phyloP scores from a whole-genome alignment of 2,797 vertebrate species.

The Yasuhikotakia modesta region DNA sequence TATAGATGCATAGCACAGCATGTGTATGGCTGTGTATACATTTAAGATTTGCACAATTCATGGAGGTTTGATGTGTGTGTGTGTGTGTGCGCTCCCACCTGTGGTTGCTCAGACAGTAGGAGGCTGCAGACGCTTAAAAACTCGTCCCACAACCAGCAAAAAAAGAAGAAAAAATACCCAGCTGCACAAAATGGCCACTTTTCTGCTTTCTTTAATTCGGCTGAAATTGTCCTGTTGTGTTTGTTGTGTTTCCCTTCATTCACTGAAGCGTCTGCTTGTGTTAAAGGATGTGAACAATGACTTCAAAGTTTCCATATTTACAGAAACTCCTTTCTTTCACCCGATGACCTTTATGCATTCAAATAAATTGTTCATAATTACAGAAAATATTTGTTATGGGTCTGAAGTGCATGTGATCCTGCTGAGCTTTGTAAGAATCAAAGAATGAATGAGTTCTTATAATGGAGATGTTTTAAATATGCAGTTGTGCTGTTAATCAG shows the following conservation, averaged over 20 bases:
- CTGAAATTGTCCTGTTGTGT: conserved; percentile 1
- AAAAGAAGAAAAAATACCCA: conserved; percentile 26
- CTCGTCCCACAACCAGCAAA: conserved; percentile 52
- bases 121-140: conserved; percentile 66
- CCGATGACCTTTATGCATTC: conserved; percentile 24
- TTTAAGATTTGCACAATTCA: not conserved
- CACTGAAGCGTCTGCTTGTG: not conserved
- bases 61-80: conserved; percentile 40
- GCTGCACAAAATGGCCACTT: conserved; percentile 44
- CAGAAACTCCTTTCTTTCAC: conserved; percentile 5
- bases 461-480: not conserved
- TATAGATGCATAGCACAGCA: not conserved
- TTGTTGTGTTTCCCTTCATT: not conserved
- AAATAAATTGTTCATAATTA: conserved; percentile 27
- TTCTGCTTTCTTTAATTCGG: not conserved
- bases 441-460: not conserved
- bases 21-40: conserved; percentile 2
- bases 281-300: conserved; percentile 2
- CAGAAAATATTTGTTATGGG: not conserved
- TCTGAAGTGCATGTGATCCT: not conserved
- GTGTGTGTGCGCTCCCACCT: conserved; percentile 63
- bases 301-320: conserved; percentile 36
- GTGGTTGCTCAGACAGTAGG: conserved; percentile 70
- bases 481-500: not conserved
- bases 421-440: not conserved